Evolutionary conservation across 2,113 vertebrate species (phyloP), one percentile per base, ranked within the genome.

Genomic region (Oncorhynchus gorbuscha): DNA sequence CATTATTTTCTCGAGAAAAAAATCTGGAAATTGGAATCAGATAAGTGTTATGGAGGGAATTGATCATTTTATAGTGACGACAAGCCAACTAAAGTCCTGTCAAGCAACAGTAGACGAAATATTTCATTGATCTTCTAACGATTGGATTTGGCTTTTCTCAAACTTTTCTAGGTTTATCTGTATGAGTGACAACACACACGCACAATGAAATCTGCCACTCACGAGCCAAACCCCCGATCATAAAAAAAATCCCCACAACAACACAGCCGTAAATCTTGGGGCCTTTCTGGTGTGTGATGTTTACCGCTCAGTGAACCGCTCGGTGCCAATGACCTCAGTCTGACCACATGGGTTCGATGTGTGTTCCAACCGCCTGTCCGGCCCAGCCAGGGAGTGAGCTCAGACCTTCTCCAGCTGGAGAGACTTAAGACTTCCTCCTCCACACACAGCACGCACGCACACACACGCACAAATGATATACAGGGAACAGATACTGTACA

Each of bases 251-350:
- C 75, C 45, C 69, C 71, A 73, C 69, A 73, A 49, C 8, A 45
- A 55, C 48, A 64, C n/a, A 71, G 48, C 51, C 48, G 48, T 82
- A 61, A 73, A 64, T 74, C 72, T 35, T 20, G 12, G 11, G 4
- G 48, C 39, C 22, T 28, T 66, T 69, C 24, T 39, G 59, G 20
- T 72, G 55, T 59, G 66, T 65, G 30, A 39, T 73, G 55, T 82
- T 69, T 73, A 82, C 74, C 14, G 59, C 59, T 35, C 30, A 35
- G 30, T 20, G 8, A 30, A 8, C 16, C 66, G 5, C 66, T 8
- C 51, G 62, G 64, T 74, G 82, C 73, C 61, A 76, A 51, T 76
- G 74, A 74, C 79, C 79, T 81, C 73, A 83, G 35, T 13, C 49
- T 74, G 77, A 77, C 75, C 71, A 51, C 51, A 58, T 45, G 67